These are phyloP conservation scores for Dicrurus megarhynchus DNA, from an alignment of 2,113 vertebrate genomes.

Conservation along the genomic window DNA sequence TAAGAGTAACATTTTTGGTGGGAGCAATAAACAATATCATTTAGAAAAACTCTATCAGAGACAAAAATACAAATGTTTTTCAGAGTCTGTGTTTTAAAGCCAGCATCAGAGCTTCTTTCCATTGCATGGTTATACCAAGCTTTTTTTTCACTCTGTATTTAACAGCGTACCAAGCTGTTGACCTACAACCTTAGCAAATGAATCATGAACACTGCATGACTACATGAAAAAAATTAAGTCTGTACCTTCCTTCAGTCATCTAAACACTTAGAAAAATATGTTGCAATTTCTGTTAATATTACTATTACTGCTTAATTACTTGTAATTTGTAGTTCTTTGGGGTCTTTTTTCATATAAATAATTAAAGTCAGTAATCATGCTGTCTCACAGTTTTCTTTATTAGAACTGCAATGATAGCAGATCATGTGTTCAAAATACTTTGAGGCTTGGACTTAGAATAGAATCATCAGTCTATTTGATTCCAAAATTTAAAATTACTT, in stretches of 20 bases:
- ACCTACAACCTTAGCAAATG: not conserved
- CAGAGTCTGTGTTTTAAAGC: not conserved
- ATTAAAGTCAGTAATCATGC: not conserved
- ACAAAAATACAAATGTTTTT: not conserved
- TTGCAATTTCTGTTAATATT: not conserved
- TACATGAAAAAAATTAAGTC: not conserved
- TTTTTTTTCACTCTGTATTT: not conserved
- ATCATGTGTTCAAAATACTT: not conserved
- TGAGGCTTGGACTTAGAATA: not conserved
- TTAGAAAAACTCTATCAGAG: not conserved
- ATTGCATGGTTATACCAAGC: not conserved
- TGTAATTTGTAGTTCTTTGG: not conserved
- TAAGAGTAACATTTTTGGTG: not conserved
- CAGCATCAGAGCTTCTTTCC: not conserved
- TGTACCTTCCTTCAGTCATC: not conserved
- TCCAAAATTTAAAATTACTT: not conserved
- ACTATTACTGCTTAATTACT: not conserved
- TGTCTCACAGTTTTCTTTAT: not conserved
- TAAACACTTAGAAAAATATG: not conserved
- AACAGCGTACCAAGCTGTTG: not conserved
- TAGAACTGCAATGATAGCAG: not conserved
- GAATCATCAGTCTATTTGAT: not conserved
- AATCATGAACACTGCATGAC: not conserved
- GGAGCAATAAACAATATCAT: not conserved
- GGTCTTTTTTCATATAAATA: not conserved